Conservation (phyloP, 1,140 invertebrate genomes). For the Agrilus planipennis region DNA sequence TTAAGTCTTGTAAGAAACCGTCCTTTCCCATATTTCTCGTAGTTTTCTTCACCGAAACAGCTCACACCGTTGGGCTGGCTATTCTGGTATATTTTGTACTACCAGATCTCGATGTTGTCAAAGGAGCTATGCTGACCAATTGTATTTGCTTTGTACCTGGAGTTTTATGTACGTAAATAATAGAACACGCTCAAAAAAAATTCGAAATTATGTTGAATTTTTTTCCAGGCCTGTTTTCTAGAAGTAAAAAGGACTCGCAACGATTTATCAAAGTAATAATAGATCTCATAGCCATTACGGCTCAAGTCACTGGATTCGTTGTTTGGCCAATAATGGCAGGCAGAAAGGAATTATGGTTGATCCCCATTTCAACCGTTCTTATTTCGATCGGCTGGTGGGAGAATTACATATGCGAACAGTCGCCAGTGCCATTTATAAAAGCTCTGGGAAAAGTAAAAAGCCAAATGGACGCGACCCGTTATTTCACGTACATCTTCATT, state of each 20-base stretch:
- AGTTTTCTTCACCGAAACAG: slow-evolving; percentile 70
- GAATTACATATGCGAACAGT: slow-evolving; percentile 81
- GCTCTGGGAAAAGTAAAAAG: slow-evolving; percentile 72
- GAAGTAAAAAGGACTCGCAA: slow-evolving; percentile 68
- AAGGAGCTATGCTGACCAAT: slow-evolving; percentile 88
- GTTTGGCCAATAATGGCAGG: slow-evolving; percentile 75
- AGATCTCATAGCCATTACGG: slow-evolving; percentile 68
- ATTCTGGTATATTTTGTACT: slow-evolving; percentile 77
- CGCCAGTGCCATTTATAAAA: slow-evolving; percentile 66
- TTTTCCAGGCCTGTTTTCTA: slow-evolving; percentile 58
- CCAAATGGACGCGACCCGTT: slow-evolving; percentile 63
- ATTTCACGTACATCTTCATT: slow-evolving; percentile 80
- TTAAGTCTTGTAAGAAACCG: slow-evolving; percentile 70
- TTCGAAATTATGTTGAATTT: background rate
- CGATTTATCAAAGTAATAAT: slow-evolving; percentile 68
- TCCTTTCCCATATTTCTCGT: slow-evolving; percentile 50
- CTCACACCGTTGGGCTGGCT: slow-evolving; percentile 75
- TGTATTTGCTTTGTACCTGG: slow-evolving; percentile 83
- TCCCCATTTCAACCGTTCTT: slow-evolving; percentile 70
- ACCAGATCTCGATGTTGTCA: slow-evolving; percentile 82
- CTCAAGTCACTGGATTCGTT: slow-evolving; percentile 78
- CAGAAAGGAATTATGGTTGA: slow-evolving; percentile 60
- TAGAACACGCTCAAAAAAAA: background rate
- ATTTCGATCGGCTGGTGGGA: slow-evolving; percentile 95
- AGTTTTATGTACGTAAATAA: slow-evolving; percentile 44